phyloP scores from a whole-genome alignment of 2,888 invertebrate species.

The Caenorhabditis afra region DNA sequence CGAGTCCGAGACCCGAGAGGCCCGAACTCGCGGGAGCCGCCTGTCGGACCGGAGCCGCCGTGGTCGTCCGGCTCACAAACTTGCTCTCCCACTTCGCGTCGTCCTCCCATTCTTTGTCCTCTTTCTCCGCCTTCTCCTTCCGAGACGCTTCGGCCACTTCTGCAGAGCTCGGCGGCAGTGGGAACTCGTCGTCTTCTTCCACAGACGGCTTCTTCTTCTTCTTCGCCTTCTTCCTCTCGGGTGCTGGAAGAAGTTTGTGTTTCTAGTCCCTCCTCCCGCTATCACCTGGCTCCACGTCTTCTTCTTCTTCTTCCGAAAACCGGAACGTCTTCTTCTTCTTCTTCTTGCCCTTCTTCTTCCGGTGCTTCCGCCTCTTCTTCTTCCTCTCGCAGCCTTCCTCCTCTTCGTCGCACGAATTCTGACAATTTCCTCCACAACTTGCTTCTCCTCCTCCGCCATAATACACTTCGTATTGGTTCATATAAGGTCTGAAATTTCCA shows the following conservation, averaged over 20 bases:
- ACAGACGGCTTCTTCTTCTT: slow-evolving; percentile 15
- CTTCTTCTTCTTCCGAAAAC: slow-evolving; percentile 40
- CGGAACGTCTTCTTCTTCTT: slow-evolving; percentile 50
- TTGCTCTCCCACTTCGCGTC: slow-evolving; percentile 52
- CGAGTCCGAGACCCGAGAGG: slow-evolving; percentile 41
- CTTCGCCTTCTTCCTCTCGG: background rate
- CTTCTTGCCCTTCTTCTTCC: slow-evolving; percentile 42
- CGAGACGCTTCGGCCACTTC: slow-evolving; percentile 26
- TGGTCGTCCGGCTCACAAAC: slow-evolving; percentile 27
- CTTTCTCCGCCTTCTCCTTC: slow-evolving; percentile 1
- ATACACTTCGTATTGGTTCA: slow-evolving; percentile 1
- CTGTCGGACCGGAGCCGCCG: background rate
- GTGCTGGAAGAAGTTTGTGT: background rate
- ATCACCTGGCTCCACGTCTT: background rate
- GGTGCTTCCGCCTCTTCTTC: slow-evolving; percentile 37
- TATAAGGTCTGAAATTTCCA: slow-evolving; percentile 33
- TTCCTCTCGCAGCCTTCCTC: slow-evolving; percentile 21
- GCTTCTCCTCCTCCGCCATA: background rate
- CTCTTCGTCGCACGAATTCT: slow-evolving; percentile 11
- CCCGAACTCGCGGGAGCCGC: slow-evolving; percentile 17
- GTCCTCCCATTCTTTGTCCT: slow-evolving; percentile 45
- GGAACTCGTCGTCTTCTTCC: slow-evolving; percentile 53
- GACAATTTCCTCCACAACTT: slow-evolving; percentile 6
- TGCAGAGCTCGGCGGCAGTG: slow-evolving; percentile 41
- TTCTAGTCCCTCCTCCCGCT: too few species aligned